phyloP scores from a whole-genome alignment of 2,113 vertebrate genomes.

The Gymnorhina tibicen region DNA sequence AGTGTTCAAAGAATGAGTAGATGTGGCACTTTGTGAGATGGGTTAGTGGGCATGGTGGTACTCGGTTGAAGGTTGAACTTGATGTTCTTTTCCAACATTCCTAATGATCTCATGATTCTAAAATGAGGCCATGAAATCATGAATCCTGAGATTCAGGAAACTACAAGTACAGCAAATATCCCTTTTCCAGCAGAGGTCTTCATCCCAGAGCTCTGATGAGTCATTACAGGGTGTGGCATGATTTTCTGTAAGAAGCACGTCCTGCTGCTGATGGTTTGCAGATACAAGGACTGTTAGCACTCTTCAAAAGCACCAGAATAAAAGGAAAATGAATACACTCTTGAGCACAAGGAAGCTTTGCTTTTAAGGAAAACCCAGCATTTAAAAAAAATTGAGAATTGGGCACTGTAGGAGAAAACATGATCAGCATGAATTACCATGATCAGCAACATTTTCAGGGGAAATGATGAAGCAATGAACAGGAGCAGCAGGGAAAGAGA shows the following conservation, averaged over 20 bases:
- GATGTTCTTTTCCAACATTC: background rate
- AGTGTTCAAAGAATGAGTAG: background rate
- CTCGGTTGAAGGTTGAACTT: fast-evolving
- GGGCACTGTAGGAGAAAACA: background rate
- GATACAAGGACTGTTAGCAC: background rate
- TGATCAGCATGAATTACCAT: background rate
- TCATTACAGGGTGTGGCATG: background rate
- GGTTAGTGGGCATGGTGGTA: background rate
- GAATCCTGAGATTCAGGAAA: background rate
- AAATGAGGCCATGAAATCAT: background rate
- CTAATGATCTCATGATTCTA: background rate
- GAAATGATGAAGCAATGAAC: background rate
- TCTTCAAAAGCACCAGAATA: background rate
- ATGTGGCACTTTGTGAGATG: background rate
- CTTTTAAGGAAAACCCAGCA: background rate
- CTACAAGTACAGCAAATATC: background rate
- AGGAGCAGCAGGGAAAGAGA: background rate
- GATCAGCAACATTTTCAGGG: background rate
- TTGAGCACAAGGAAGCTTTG: background rate
- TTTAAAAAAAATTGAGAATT: background rate
- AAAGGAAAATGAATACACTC: background rate
- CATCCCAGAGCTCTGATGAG: background rate
- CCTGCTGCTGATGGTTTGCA: background rate
- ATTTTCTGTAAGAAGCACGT: background rate
- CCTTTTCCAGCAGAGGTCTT: background rate